phyloP scores from a whole-genome alignment of 2,113 vertebrate genomes.

The Ceyx margarethae region DNA sequence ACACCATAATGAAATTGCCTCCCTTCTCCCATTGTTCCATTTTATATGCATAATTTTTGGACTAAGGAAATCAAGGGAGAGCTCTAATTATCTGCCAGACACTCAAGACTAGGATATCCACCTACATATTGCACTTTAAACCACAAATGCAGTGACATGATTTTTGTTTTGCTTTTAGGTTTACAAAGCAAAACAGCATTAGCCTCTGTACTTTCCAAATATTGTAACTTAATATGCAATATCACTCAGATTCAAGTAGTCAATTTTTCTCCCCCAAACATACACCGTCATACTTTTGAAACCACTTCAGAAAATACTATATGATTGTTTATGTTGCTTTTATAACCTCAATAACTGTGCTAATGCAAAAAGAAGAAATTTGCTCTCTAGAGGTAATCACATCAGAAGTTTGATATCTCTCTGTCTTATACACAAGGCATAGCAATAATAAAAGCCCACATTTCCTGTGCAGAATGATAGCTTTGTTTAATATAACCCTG shows the following conservation, averaged over 20 bases:
- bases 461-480: not conserved
- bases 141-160: rapidly evolving
- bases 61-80: not conserved
- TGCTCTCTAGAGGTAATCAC: not conserved
- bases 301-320: not conserved
- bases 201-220: not conserved
- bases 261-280: not conserved
- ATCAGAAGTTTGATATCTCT: not conserved
- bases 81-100: not conserved
- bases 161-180: not conserved
- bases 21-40: not conserved
- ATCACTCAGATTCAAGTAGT: not conserved
- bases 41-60: not conserved
- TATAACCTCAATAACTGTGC: not conserved
- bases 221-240: not conserved
- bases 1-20: not conserved
- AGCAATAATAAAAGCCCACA: not conserved
- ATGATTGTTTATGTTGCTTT: not conserved
- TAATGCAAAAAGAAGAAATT: not conserved
- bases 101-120: not conserved
- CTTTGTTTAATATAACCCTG: conserved; percentile 2
- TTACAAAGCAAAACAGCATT: not conserved
- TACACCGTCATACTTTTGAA: not conserved
- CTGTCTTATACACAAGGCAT: not conserved
- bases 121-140: not conserved